These are phyloP conservation scores for Leguminivora glycinivorella DNA, from an alignment of 1,140 invertebrate genomes.

Conservation along the genomic window DNA sequence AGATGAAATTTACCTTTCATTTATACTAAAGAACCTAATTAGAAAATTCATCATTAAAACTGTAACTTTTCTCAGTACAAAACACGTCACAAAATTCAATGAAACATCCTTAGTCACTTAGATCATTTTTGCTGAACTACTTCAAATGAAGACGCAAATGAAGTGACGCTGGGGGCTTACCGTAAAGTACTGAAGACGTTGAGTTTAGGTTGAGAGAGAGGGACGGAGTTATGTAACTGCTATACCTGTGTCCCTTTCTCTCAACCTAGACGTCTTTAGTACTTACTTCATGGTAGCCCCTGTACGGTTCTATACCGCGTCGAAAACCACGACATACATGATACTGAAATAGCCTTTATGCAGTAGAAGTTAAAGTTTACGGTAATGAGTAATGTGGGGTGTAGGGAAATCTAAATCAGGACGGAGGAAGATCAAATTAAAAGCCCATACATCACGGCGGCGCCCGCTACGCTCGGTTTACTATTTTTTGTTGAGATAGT, in stretches of 20 bases:
- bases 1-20: not conserved
- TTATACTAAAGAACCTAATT: not conserved
- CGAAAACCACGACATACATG: not conserved
- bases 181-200: no score
- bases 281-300: no score
- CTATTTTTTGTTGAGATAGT: not conserved
- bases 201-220: no score
- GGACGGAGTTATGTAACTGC: no score
- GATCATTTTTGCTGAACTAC: not conserved
- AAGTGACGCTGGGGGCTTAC: conserved; percentile 12
- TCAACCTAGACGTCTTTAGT: no score
- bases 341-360: not conserved
- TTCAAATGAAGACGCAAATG: conserved; percentile 9
- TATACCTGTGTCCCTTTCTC: no score
- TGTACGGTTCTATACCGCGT: not conserved
- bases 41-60: not conserved
- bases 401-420: conserved; percentile 38
- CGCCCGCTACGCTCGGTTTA: conserved; percentile 33
- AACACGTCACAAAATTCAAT: not conserved
- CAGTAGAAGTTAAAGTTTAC: not conserved
- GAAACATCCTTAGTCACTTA: not conserved
- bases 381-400: not conserved
- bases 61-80: not conserved
- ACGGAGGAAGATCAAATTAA: conserved; percentile 70
- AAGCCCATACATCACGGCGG: conserved; percentile 66